Percentiles rank a stretch among this genome's conserved stretches.
These are phyloP conservation scores for Thryonomys swinderianus DNA, from an alignment of 2,113 vertebrate genomes.

Conservation along the genomic window DNA sequence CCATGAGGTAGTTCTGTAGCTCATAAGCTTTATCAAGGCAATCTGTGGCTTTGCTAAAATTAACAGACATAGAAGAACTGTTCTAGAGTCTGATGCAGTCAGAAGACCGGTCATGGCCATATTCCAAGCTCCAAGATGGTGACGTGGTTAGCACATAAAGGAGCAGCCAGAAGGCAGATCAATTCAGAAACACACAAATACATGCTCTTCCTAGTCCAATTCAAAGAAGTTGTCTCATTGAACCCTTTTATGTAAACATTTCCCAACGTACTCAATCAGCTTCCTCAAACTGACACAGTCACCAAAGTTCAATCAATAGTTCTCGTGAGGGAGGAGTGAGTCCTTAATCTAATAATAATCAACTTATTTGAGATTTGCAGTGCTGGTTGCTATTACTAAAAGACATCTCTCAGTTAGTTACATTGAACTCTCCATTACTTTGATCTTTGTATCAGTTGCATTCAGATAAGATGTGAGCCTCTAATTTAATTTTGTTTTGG, in stretches of 20 bases:
- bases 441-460: conserved; percentile 38
- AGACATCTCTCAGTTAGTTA: conserved; percentile 38
- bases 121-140: conserved; percentile 25
- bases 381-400: conserved; percentile 44
- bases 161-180: background rate
- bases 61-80: background rate
- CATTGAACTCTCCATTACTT: conserved; percentile 38
- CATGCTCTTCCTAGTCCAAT: too few relatives aligned
- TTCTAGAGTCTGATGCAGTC: background rate
- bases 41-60: background rate
- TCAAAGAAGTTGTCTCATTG: conserved; percentile 35
- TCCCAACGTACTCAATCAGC: conserved; percentile 24
- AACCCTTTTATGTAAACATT: background rate
- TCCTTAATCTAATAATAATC: conserved; percentile 69
- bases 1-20: conserved; percentile 58
- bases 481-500: conserved; percentile 56
- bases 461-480: conserved; percentile 47
- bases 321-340: background rate
- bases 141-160: background rate
- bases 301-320: conserved; percentile 64
- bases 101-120: background rate
- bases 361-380: conserved; percentile 42
- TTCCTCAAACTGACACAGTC: conserved; percentile 49
- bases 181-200: background rate
- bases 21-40: conserved; percentile 60